These are phyloP conservation scores for Hyaena hyaena DNA, from an alignment of 2,113 vertebrate species.

Conservation along the genomic window DNA sequence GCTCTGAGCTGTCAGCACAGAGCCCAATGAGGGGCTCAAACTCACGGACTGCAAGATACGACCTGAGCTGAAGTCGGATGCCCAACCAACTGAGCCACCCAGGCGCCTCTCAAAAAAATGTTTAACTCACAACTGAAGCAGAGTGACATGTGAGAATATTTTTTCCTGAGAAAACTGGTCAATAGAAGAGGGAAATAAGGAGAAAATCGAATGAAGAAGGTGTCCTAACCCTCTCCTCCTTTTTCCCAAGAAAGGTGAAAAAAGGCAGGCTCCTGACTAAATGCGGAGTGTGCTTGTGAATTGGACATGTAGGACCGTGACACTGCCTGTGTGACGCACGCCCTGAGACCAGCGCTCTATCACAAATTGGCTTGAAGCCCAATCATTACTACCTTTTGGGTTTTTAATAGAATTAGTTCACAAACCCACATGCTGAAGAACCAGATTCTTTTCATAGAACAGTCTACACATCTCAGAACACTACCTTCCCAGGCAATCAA, in stretches of 20 bases:
- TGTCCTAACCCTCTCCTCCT: background rate
- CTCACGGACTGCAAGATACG: no score
- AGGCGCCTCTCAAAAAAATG: background rate
- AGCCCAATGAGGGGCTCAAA: no score
- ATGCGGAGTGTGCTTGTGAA: background rate
- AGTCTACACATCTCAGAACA: background rate
- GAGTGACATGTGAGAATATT: background rate
- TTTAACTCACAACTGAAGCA: background rate
- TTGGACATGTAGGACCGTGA: background rate
- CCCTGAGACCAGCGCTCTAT: background rate
- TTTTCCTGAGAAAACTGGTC: conserved; percentile 16
- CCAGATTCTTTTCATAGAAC: background rate
- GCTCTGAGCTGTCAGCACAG: no score
- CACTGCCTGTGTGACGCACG: background rate
- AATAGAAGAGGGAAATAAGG: background rate
- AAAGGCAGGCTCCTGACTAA: background rate
- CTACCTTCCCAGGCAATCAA: background rate
- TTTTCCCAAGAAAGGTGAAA: background rate
- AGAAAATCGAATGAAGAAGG: background rate
- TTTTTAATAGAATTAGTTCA: conserved; percentile 8
- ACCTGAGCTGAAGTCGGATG: no score
- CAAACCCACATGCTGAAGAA: background rate
- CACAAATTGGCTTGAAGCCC: background rate
- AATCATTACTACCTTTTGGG: background rate
- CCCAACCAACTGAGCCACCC: no score